Evolutionary conservation across 2,113 vertebrate species (phyloP).

Genomic region (Coreoperca whiteheadi): DNA sequence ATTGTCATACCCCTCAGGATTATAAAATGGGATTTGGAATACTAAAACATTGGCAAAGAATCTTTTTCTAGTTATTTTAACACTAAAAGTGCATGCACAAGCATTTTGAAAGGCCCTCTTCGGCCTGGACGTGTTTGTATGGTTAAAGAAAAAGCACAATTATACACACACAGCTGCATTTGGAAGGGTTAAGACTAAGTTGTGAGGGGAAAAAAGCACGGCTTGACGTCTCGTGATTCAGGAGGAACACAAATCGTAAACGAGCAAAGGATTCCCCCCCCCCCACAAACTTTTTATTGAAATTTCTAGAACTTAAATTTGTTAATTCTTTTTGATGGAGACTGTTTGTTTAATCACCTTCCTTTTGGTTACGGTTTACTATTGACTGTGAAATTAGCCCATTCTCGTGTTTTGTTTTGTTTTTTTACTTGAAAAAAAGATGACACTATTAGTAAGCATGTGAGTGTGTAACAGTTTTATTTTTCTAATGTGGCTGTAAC

Average conservation of each 20-base stretch:
- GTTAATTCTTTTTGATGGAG: conserved; percentile 11
- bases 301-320: conserved; percentile 3
- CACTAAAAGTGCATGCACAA: conserved; percentile 37
- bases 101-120: conserved; percentile 9
- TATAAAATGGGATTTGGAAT: not conserved
- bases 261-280: conserved; percentile 3
- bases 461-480: conserved; percentile 74
- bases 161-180: not conserved
- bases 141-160: conserved; percentile 65
- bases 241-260: not conserved
- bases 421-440: conserved; percentile 66
- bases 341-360: conserved; percentile 29
- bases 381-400: conserved; percentile 76
- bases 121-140: not conserved
- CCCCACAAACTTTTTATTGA: not conserved
- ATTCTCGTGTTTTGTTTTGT: conserved; percentile 60
- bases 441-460: conserved; percentile 73
- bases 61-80: conserved; percentile 5
- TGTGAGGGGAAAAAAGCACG: not conserved
- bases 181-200: not conserved
- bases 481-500: conserved; percentile 76
- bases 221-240: not conserved
- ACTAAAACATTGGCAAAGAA: not conserved
- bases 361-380: conserved; percentile 60
- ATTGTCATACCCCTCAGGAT: conserved; percentile 41